Evolutionary conservation across 2,888 invertebrate genomes (phyloP), one percentile per base, ranked within the genome.

Genomic region (Polia nebulosa): DNA sequence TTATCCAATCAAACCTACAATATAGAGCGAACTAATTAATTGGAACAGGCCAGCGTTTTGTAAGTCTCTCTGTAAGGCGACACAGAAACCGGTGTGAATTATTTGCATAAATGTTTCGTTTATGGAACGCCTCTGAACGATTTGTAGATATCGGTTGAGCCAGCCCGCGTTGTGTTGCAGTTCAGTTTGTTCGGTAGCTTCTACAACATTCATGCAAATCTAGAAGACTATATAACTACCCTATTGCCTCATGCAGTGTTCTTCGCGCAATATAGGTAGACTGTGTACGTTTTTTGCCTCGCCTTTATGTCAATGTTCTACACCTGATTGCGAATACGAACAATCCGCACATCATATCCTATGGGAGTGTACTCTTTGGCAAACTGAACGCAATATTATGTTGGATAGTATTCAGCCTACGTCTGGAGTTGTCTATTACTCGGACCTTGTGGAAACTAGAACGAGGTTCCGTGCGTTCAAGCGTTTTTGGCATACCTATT

Each of bases 81-180:
- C 41, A 44, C 4, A 39, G 7, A 59, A 59, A 59, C 51, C 62
- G 51, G 60, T 66, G 58, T 32, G 63, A 62, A 49, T 15, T 52
- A 65, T 60, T 77, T 62, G 49, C 60, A 67, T 64, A 65, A 76
- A 62, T 45, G 25, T 41, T 58, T 44, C 72, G 57, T 55, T 34
- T 57, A 44, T 20, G 29, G 60, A 60, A 57, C 45, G 52, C 56
- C 25, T 41, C 17, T 51, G 39, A 57, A 8, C 25, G 58, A 32
- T n/a, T 32, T 52, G 41, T 51, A 20, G 41, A 58, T 53, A 34
- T 32, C 36, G 6, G 29, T 55, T 15, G 8, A 13, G n/a, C 15
- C 17, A 9, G 11, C 11, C 5, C 6, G 11, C 15, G 27, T 9
- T 32, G 29, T 53, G 20, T 17, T 41, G 1, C 9, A 22, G 9